Percentiles rank a stretch among this genome's conserved stretches.
These are phyloP conservation scores for Propsilocerus akamusi DNA, from an alignment of 1,140 invertebrate genomes.

Conservation along the genomic window DNA sequence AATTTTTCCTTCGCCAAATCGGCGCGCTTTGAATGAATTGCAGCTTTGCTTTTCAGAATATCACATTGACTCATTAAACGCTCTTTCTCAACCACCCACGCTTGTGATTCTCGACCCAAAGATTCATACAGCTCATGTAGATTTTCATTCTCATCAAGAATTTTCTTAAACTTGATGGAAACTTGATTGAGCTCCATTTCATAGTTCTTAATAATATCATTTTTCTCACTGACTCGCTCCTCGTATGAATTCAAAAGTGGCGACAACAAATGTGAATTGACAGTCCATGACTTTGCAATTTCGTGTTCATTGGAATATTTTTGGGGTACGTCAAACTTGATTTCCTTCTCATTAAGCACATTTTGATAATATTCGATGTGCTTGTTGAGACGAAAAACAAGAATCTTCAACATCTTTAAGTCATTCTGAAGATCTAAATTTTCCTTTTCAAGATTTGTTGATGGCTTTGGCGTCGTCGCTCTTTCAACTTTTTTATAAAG, in stretches of 20 bases:
- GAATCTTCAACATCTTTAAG: slow-evolving; percentile 40
- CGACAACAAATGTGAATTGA: slow-evolving; percentile 31
- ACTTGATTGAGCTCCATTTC: slow-evolving; percentile 38
- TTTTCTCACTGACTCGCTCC: slow-evolving; percentile 42
- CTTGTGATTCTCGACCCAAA: slow-evolving; percentile 29
- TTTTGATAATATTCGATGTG: slow-evolving; percentile 48
- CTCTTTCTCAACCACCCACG: slow-evolving; percentile 20
- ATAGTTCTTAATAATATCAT: slow-evolving; percentile 38
- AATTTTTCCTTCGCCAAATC: slow-evolving; percentile 34
- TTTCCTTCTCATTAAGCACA: slow-evolving; percentile 23
- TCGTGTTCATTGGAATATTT: slow-evolving; percentile 7
- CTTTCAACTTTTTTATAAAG: not conserved
- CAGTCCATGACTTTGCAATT: slow-evolving; percentile 27
- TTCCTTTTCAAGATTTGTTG: slow-evolving; percentile 17
- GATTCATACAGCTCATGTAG: slow-evolving; percentile 33
- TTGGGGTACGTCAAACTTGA: slow-evolving; percentile 8
- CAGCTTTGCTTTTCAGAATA: slow-evolving; percentile 14
- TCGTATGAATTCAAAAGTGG: slow-evolving; percentile 47
- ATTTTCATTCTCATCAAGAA: slow-evolving; percentile 39
- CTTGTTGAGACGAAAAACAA: slow-evolving; percentile 43
- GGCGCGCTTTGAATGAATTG: slow-evolving; percentile 24
- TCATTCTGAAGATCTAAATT: slow-evolving; percentile 35
- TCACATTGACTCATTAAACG: slow-evolving; percentile 20
- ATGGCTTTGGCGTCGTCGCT: too few species aligned
- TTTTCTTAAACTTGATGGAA: slow-evolving; percentile 34